Conservation (phyloP, 1,140 invertebrate genomes). For the Drosophila malerkotliana region DNA sequence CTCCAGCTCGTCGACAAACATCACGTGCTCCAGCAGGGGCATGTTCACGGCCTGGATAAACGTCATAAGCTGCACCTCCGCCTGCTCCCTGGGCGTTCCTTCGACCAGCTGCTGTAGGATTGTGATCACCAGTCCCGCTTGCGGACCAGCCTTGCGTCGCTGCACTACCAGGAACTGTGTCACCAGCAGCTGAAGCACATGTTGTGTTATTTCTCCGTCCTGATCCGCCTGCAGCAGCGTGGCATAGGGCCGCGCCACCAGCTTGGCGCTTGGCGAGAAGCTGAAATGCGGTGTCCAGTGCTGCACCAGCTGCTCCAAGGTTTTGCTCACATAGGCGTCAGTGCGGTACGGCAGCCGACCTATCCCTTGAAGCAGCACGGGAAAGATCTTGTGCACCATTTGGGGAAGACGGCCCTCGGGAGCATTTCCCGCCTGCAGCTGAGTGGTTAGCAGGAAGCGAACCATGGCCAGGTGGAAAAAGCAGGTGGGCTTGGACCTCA, state of each 20-base stretch:
- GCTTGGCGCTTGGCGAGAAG: slow-evolving; percentile 54
- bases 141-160: slow-evolving; percentile 64
- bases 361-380: slow-evolving; percentile 76
- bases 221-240: slow-evolving; percentile 60
- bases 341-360: slow-evolving; percentile 69
- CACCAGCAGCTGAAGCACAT: slow-evolving; percentile 66
- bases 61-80: slow-evolving; percentile 43
- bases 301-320: slow-evolving; percentile 67
- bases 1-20: slow-evolving; percentile 80
- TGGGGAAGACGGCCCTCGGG: slow-evolving; percentile 62
- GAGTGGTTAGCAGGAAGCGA: slow-evolving; percentile 70
- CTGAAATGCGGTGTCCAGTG: slow-evolving; percentile 81
- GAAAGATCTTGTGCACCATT: slow-evolving; percentile 80
- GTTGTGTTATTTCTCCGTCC: slow-evolving; percentile 50
- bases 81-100: not conserved
- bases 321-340: slow-evolving; percentile 70
- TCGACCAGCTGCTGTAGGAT: slow-evolving; percentile 67
- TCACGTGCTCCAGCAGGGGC: slow-evolving; percentile 72
- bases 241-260: slow-evolving; percentile 66
- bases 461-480: slow-evolving; percentile 80
- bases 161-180: slow-evolving; percentile 67
- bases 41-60: slow-evolving; percentile 54
- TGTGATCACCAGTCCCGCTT: slow-evolving; percentile 61
- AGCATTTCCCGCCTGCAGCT: slow-evolving; percentile 66
- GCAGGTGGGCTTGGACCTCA: slow-evolving; percentile 74